These are phyloP conservation scores for Melanotaenia nigrans DNA, from an alignment of 2,797 vertebrate species.

Conservation along the genomic window DNA sequence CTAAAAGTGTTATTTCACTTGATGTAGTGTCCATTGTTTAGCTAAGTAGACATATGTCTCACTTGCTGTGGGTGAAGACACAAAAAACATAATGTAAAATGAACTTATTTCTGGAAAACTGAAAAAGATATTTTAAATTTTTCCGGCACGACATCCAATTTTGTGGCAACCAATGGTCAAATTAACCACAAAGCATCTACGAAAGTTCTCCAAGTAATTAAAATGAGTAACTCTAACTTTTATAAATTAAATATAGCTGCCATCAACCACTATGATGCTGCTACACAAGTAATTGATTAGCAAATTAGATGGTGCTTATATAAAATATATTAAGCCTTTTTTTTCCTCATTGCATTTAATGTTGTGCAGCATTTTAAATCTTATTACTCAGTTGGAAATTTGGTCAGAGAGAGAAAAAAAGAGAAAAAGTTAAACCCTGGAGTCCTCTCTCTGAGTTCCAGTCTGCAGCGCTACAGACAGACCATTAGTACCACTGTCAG, in stretches of 20 bases:
- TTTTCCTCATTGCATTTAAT: conserved; percentile 13
- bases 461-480: conserved; percentile 58
- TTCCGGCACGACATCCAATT: background rate
- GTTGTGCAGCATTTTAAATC: conserved; percentile 11
- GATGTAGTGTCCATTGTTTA: background rate
- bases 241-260: background rate
- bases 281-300: background rate
- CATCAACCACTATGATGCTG: background rate
- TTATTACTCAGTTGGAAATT: conserved; percentile 19
- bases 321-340: background rate
- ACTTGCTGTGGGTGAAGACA: background rate
- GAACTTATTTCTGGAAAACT: too few species aligned
- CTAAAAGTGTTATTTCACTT: background rate
- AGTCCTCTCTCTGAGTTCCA: conserved; percentile 55
- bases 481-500: conserved; percentile 71
- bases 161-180: background rate
- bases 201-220: background rate
- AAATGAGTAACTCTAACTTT: background rate
- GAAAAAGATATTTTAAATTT: background rate
- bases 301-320: conserved; percentile 32
- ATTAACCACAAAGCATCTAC: background rate
- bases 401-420: conserved; percentile 6
- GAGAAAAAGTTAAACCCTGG: conserved; percentile 33
- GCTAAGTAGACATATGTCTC: background rate
- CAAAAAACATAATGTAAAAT: too few species aligned